phyloP scores from a whole-genome alignment of 2,113 vertebrate genomes.

The Archocentrus centrarchus region DNA sequence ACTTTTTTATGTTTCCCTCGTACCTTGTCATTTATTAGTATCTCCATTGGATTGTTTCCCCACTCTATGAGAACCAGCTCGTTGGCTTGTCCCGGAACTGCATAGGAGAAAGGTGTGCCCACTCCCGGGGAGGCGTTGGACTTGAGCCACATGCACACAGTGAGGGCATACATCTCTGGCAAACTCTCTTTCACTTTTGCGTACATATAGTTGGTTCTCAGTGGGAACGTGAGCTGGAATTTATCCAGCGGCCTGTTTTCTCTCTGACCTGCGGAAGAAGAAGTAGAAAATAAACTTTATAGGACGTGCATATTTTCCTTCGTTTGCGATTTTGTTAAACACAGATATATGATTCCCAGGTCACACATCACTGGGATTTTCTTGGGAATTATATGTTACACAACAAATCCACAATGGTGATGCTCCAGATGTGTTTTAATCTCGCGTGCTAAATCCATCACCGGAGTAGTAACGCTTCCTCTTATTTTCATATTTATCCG shows the following conservation, averaged over 20 bases:
- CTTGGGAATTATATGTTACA: conserved; percentile 65
- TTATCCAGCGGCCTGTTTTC: conserved; percentile 93
- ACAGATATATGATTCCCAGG: background rate
- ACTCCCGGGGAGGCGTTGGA: conserved; percentile 95
- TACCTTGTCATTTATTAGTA: conserved; percentile 98
- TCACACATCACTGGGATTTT: conserved; percentile 48
- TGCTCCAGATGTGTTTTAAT: conserved; percentile 65
- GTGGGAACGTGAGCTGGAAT: conserved; percentile 95
- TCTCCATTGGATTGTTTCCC: conserved; percentile 99
- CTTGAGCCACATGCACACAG: conserved; percentile 97
- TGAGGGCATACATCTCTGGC: conserved; percentile 98
- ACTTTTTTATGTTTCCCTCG: background rate
- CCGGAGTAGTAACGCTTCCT: conserved; percentile 14
- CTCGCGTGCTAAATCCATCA: conserved; percentile 49
- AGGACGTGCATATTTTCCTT: background rate
- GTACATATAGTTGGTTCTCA: conserved; percentile 99
- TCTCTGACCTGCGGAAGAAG: conserved; percentile 85
- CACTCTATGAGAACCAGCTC: conserved; percentile 98
- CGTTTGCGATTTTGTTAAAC: background rate
- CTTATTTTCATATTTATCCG: background rate
- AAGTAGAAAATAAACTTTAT: background rate
- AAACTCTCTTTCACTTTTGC: conserved; percentile 96
- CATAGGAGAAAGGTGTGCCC: conserved; percentile 97
- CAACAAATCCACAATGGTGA: conserved; percentile 68
- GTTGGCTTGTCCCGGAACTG: conserved; percentile 94